phyloP scores from a whole-genome alignment of 2,113 vertebrate genomes.

The Sinocyclocheilus anophthalmus region DNA sequence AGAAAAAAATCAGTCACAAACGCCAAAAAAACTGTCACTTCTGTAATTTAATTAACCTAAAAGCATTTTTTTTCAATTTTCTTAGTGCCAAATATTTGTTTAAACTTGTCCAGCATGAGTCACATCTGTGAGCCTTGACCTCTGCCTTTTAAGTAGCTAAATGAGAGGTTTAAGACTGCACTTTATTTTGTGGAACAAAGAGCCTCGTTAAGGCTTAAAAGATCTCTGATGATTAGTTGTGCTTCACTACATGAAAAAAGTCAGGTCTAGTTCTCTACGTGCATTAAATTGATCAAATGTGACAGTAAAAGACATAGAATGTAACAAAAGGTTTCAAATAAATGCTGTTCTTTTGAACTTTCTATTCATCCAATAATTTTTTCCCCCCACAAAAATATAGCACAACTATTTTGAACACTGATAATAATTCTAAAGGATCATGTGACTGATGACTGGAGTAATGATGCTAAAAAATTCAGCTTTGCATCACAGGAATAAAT shows the following conservation, averaged over 20 bases:
- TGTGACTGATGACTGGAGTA: neutral
- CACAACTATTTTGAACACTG: neutral
- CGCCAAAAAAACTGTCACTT: neutral
- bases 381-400: too few species aligned
- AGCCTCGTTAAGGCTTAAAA: too few species aligned
- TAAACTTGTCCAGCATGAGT: neutral
- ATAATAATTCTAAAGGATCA: neutral
- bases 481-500: neutral
- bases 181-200: neutral
- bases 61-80: neutral
- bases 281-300: neutral
- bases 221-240: neutral
- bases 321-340: neutral
- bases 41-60: neutral
- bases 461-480: neutral
- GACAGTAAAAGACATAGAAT: neutral
- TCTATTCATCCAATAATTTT: too few species aligned
- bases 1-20: neutral
- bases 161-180: slow-evolving; percentile 9
- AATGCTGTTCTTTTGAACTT: neutral
- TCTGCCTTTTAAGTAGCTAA: slow-evolving; percentile 1
- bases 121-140: slow-evolving; percentile 18
- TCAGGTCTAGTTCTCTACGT: neutral
- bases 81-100: neutral
- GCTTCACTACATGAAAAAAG: neutral